These are phyloP conservation scores for Bombus picipes DNA, from an alignment of 1,140 invertebrate species.

Conservation along the genomic window DNA sequence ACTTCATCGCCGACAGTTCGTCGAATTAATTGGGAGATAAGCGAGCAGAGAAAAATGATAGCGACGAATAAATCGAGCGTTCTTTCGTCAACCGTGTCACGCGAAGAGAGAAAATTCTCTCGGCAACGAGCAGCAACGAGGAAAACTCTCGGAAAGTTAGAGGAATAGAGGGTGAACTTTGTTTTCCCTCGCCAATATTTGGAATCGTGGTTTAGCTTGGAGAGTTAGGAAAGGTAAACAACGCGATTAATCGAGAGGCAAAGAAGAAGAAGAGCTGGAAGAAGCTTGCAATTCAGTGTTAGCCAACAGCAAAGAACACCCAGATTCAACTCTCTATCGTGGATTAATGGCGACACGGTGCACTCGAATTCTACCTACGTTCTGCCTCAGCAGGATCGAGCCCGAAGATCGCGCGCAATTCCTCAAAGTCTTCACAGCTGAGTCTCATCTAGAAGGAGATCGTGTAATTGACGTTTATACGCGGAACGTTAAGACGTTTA, in stretches of 20 bases:
- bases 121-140: background rate
- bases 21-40: constrained; percentile 57
- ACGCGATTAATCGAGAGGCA: background rate
- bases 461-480: constrained; percentile 46
- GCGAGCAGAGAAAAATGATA: constrained; percentile 39
- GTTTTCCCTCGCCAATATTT: constrained; percentile 16
- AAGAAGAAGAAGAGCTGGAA: background rate
- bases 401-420: constrained; percentile 22
- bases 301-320: constrained; percentile 28
- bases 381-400: constrained; percentile 32
- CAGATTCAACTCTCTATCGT: background rate
- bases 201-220: constrained; percentile 7
- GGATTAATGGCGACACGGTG: constrained; percentile 62
- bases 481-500: background rate
- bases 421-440: constrained; percentile 60
- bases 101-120: background rate
- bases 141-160: background rate
- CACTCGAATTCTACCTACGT: constrained; percentile 65
- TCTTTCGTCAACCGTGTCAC: background rate
- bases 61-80: background rate
- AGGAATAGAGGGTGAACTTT: background rate
- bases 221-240: constrained; percentile 4
- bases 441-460: constrained; percentile 72
- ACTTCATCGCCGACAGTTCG: constrained; percentile 21
- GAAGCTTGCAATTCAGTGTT: constrained; percentile 23